A percentile compares a stretch with the other conserved stretches of the same genome.
Conservation (phyloP, 2,888 invertebrate species). For the Ceratothoa steindachneri region DNA sequence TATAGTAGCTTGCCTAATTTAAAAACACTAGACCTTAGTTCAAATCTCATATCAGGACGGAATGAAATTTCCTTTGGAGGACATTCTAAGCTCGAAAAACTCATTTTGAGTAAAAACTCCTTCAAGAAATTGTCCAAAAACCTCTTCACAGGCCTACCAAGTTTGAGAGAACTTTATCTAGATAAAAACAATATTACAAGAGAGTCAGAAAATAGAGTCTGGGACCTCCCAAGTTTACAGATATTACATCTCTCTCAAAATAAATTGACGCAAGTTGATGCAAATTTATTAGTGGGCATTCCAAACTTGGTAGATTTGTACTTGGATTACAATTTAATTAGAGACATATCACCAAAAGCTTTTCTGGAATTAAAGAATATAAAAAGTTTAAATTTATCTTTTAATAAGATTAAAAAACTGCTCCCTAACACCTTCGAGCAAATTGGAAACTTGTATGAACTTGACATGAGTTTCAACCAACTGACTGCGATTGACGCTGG, state of each 20-base stretch:
- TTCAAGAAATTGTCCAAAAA: constrained; percentile 37
- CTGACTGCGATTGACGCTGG: constrained; percentile 57
- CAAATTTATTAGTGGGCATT: constrained; percentile 25
- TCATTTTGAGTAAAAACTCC: constrained; percentile 47
- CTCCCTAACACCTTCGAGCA: constrained; percentile 61
- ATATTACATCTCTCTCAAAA: constrained; percentile 48
- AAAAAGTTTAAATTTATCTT: constrained; percentile 69
- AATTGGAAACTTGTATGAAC: constrained; percentile 62
- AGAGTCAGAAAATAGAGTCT: constrained; percentile 21
- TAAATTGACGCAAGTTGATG: constrained; percentile 28
- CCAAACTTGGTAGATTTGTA: constrained; percentile 53
- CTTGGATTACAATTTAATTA: constrained; percentile 69
- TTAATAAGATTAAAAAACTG: constrained; percentile 69
- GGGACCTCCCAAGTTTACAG: constrained; percentile 41
- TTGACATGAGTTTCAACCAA: constrained; percentile 73
- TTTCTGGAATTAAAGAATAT: constrained; percentile 67
- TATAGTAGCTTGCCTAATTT: constrained; percentile 30
- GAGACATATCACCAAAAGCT: constrained; percentile 64
- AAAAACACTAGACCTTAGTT: constrained; percentile 44
- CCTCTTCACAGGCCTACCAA: constrained; percentile 60
- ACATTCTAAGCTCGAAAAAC: constrained; percentile 36
- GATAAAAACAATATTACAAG: constrained; percentile 46
- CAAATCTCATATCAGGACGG: constrained; percentile 38
- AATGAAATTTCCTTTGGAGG: constrained; percentile 10
- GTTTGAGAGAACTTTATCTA: constrained; percentile 66